A percentile compares a stretch with the other conserved stretches of the same genome.
Conservation (phyloP, 2,888 invertebrate species). For the Alloscopus bannaensis region DNA sequence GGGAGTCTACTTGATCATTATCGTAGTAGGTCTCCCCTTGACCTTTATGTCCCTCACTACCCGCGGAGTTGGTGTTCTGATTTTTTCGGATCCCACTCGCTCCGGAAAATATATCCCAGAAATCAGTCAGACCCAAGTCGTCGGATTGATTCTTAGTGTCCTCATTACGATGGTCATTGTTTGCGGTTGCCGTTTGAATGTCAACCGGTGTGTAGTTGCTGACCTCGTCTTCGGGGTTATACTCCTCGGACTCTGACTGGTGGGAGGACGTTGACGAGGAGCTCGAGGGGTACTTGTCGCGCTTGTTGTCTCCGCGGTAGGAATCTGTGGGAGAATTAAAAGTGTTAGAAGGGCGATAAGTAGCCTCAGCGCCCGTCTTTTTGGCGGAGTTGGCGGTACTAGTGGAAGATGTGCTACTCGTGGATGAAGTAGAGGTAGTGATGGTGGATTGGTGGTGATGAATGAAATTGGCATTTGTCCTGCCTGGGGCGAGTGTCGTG, state of each 20-base stretch:
- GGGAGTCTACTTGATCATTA: slow-evolving; percentile 50
- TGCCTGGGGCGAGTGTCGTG: slow-evolving; percentile 54
- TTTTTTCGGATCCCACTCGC: slow-evolving; percentile 28
- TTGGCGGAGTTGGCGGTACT: slow-evolving; percentile 44
- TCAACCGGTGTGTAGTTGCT: slow-evolving; percentile 67
- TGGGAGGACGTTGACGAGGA: slow-evolving; percentile 26
- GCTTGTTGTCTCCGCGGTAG: slow-evolving; percentile 31
- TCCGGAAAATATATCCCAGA: slow-evolving; percentile 71
- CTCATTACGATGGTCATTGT: slow-evolving; percentile 31
- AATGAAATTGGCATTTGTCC: slow-evolving; percentile 53
- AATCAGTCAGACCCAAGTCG: slow-evolving; percentile 69
- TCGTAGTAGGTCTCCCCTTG: slow-evolving; percentile 25
- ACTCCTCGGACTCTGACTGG: slow-evolving; percentile 56
- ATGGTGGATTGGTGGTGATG: slow-evolving; percentile 48
- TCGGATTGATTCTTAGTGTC: slow-evolving; percentile 46
- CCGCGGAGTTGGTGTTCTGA: slow-evolving; percentile 13
- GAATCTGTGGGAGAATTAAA: slow-evolving; percentile 63
- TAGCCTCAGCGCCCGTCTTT: slow-evolving; percentile 56
- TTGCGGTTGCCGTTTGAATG: slow-evolving; percentile 29
- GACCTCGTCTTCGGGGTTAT: slow-evolving; percentile 62
- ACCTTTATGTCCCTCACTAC: not conserved
- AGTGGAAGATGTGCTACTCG: slow-evolving; percentile 41
- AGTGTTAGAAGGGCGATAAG: slow-evolving; percentile 50
- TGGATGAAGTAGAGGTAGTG: slow-evolving; percentile 27
- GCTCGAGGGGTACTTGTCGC: slow-evolving; percentile 7